Evolutionary conservation across 2,888 invertebrate genomes (phyloP).

Genomic region (Philaethria dido): DNA sequence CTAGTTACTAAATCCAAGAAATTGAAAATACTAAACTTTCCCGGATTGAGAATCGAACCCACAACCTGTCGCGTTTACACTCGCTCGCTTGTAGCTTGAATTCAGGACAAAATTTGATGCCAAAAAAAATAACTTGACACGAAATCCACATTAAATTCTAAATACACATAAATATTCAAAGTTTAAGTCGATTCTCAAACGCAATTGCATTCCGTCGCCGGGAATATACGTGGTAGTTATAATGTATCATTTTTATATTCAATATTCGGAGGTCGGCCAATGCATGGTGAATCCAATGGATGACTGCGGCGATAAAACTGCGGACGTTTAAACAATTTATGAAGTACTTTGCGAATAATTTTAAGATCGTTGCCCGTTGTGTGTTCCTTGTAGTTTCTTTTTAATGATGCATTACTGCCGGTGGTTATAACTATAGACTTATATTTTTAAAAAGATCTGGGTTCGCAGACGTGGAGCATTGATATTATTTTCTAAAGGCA

Average conservation of each 20-base stretch:
- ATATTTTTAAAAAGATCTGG: no score
- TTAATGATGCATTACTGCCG: no score
- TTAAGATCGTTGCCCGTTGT: constrained; percentile 32
- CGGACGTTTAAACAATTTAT: constrained; percentile 47
- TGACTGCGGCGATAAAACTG: constrained; percentile 49
- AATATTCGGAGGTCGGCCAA: constrained; percentile 57
- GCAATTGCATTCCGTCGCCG: constrained; percentile 29
- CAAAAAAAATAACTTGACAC: no score
- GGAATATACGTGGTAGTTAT: constrained; percentile 48
- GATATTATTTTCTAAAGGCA: no score
- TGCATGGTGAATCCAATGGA: constrained; percentile 51
- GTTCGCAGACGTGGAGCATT: no score
- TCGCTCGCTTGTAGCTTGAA: no score
- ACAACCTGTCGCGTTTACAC: no score
- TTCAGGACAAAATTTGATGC: no score
- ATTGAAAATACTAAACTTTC: no score
- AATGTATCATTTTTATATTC: constrained; percentile 64
- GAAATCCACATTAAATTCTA: neutral
- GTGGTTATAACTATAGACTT: no score
- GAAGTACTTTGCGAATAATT: constrained; percentile 44
- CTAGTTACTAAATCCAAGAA: no score
- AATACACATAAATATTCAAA: neutral
- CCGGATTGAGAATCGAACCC: no score
- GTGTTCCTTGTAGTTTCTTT: constrained; percentile 18
- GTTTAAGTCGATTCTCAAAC: constrained; percentile 23